These are phyloP conservation scores for Lepidotrigona ventralis DNA, from an alignment of 1,140 invertebrate species.

Conservation along the genomic window DNA sequence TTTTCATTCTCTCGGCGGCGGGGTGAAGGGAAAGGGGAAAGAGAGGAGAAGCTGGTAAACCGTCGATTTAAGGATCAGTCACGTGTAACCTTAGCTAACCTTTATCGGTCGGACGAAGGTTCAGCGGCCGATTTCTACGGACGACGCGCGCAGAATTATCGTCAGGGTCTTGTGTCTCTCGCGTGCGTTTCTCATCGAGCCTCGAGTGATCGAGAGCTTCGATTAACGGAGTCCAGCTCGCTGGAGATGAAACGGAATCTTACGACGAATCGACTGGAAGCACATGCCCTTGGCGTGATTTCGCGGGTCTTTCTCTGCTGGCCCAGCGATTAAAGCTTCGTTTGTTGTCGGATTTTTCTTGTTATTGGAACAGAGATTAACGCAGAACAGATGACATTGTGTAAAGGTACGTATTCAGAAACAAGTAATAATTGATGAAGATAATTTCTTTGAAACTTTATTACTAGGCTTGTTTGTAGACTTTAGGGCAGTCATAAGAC, in stretches of 20 bases:
- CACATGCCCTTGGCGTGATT: neutral
- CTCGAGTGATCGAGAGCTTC: neutral
- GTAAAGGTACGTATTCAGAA: too few species aligned
- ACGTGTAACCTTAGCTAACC: neutral
- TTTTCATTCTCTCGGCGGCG: too few species aligned
- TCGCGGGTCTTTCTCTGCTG: neutral
- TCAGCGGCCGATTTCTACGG: neutral
- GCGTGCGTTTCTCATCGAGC: too few species aligned
- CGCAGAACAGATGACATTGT: too few species aligned
- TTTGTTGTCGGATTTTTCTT: too few species aligned
- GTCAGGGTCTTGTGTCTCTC: neutral
- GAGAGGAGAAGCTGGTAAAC: neutral
- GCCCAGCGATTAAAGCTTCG: neutral
- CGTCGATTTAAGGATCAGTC: neutral
- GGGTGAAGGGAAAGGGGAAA: neutral
- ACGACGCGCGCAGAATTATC: neutral
- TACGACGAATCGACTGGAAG: neutral
- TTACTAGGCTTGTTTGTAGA: too few species aligned
- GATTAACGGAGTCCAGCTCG: neutral
- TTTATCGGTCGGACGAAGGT: constrained; percentile 14
- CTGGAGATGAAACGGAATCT: neutral
- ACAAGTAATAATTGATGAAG: too few species aligned
- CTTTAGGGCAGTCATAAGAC: too few species aligned
- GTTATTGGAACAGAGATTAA: too few species aligned
- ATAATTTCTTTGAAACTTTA: too few species aligned